These are phyloP conservation scores for Drosophila algonquin DNA, from an alignment of 2,888 invertebrate genomes.

Conservation along the genomic window DNA sequence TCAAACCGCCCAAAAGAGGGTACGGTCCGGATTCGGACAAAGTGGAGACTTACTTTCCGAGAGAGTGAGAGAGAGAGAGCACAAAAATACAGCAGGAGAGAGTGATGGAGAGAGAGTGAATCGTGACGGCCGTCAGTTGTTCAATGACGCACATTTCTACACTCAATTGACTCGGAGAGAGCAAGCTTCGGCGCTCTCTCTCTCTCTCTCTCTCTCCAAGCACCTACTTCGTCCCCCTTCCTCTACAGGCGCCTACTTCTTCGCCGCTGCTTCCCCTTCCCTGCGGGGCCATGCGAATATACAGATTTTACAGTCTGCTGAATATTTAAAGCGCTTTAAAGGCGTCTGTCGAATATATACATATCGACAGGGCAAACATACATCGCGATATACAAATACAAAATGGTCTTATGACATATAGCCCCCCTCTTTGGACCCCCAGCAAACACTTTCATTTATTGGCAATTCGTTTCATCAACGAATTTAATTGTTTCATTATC, in stretches of 20 bases:
- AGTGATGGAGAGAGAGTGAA: constrained; percentile 8
- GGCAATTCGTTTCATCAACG: constrained; percentile 7
- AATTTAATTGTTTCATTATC: constrained; percentile 32
- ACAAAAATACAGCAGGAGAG: not conserved
- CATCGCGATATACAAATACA: constrained; percentile 3
- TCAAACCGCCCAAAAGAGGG: constrained; percentile 16
- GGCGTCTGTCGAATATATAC: constrained; percentile 30
- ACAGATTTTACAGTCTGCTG: constrained; percentile 50
- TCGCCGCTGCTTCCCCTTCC: constrained; percentile 32
- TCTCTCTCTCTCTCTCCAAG: constrained; percentile 9
- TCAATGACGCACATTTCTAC: constrained; percentile 48
- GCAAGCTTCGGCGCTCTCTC: not conserved
- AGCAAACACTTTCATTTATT: constrained; percentile 14
- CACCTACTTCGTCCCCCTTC: constrained; percentile 32
- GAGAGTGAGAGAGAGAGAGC: constrained; percentile 11
- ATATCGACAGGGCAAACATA: not conserved
- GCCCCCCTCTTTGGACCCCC: not conserved
- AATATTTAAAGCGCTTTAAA: constrained; percentile 50
- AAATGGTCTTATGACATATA: not conserved
- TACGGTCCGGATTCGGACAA: constrained; percentile 1
- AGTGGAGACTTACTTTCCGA: constrained; percentile 45
- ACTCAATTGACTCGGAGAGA: constrained; percentile 2
- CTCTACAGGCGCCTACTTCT: not conserved
- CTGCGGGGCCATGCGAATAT: constrained; percentile 2
- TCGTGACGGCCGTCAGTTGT: constrained; percentile 41